Evolutionary conservation across 64 coral and sea anemone species (phyloP), one percentile per base, ranked within the genome.

Genomic region (Montipora sp.): DNA sequence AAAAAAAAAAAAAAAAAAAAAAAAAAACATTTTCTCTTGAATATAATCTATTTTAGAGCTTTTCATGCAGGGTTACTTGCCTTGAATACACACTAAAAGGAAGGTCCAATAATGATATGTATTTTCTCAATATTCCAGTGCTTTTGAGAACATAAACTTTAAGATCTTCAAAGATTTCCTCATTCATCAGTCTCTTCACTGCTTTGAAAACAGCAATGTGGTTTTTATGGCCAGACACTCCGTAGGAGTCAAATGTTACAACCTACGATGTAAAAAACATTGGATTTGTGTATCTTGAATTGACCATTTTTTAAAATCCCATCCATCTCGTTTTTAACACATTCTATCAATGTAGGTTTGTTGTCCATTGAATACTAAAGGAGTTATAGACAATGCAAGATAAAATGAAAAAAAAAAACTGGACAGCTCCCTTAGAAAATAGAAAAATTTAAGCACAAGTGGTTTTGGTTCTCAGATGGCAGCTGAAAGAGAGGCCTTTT

Each of bases 161-260:
- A 5, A 95, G 83, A 76, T 83, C 77, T 21, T 80, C 83, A 65
- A 91, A 82, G 47, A 84, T 69, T 16, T 79, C 92, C 44, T 94
- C 71, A 73, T 95, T 83, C 7, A 80, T 68, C 60, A 96, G 78
- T 48, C 7, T 49, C 72, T 96, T 96, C 14, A 99, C 8, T 23
- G 91, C 90, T 68, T 96, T 84, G 43, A 76, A 96, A 24, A 99
- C 75, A 51, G 92, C 91, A 67, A 96, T 85, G 51, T 99, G 98
- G 75, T 99, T 99, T 74, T 67, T 47, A 48, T 99, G 98, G 51
- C 98, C 98, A 77, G 98, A 99, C 53, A 99, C 93, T 36, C 98
- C 98, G 88, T 91, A 96, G 3, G 88, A 83, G 61, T 99, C 98
- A 99, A 96, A 99, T 18, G 98, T 99, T 45, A 99, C 73, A 60